These are phyloP conservation scores for Coracias cyanogaster DNA, from an alignment of 2,797 vertebrate species.

Conservation along the genomic window DNA sequence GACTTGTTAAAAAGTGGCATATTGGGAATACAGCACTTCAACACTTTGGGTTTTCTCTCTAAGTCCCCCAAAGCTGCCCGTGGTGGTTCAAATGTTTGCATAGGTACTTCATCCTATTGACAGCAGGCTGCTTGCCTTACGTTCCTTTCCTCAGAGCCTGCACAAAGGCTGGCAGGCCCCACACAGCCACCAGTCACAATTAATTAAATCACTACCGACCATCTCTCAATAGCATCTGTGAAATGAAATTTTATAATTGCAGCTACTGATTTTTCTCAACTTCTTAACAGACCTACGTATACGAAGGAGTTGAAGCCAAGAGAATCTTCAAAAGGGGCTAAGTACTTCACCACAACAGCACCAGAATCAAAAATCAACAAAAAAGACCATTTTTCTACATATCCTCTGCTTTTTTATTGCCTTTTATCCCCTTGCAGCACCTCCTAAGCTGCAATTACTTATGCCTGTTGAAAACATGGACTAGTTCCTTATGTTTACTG, in stretches of 20 bases:
- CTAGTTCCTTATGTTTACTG: background rate
- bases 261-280: background rate
- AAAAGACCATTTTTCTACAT: background rate
- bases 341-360: background rate
- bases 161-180: background rate
- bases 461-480: background rate
- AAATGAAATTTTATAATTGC: background rate
- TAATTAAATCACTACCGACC: background rate
- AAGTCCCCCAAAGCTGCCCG: background rate
- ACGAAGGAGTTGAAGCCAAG: conserved; percentile 91
- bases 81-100: background rate
- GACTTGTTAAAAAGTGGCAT: background rate
- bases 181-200: background rate
- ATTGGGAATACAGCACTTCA: background rate
- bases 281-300: conserved; percentile 85
- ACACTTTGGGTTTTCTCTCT: accelerated
- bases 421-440: background rate
- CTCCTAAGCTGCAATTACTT: background rate
- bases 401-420: background rate
- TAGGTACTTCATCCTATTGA: background rate
- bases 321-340: conserved; percentile 90
- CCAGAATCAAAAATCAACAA: background rate
- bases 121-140: background rate
- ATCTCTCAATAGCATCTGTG: background rate
- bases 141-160: background rate